A percentile compares a stretch with the other conserved stretches of the same genome.
Evolutionary conservation across 2,888 invertebrate genomes (phyloP).

Genomic region (Melanotus villosus): DNA sequence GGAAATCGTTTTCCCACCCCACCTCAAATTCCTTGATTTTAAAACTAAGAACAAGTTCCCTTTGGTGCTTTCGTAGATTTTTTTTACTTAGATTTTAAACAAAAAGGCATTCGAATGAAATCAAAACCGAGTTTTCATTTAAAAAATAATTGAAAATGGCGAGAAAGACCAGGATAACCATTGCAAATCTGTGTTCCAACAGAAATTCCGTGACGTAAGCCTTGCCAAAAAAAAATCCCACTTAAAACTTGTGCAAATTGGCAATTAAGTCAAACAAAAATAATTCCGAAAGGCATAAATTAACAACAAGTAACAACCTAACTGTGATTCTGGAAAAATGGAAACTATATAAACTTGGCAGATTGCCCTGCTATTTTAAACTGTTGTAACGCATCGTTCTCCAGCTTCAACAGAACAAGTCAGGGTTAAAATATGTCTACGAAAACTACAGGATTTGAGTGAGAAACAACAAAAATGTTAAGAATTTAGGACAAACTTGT

Average conservation of each 20-base stretch:
- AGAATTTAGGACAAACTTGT: constrained; percentile 32
- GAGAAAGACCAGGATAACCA: too few species aligned
- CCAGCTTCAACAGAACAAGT: constrained; percentile 23
- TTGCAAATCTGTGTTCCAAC: too few species aligned
- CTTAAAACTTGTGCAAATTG: too few species aligned
- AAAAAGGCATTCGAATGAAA: too few species aligned
- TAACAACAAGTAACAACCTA: constrained; percentile 20
- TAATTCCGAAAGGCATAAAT: constrained; percentile 14
- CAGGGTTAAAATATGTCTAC: constrained; percentile 21
- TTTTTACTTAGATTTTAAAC: too few species aligned
- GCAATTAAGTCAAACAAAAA: constrained; percentile 13
- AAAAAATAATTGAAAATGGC: too few species aligned
- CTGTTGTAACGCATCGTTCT: constrained; percentile 19
- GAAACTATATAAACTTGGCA: constrained; percentile 42
- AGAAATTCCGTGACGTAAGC: too few species aligned
- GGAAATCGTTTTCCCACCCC: too few species aligned
- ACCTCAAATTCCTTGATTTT: too few species aligned
- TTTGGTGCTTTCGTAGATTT: too few species aligned
- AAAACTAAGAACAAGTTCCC: too few species aligned
- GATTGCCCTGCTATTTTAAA: constrained; percentile 40
- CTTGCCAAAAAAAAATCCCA: background rate
- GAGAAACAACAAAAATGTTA: constrained; percentile 29
- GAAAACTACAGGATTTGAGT: constrained; percentile 4
- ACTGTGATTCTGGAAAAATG: constrained; percentile 33
- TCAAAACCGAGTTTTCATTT: too few species aligned